Conservation (phyloP, 2,888 invertebrate species). For the Syrista parreyssii region DNA sequence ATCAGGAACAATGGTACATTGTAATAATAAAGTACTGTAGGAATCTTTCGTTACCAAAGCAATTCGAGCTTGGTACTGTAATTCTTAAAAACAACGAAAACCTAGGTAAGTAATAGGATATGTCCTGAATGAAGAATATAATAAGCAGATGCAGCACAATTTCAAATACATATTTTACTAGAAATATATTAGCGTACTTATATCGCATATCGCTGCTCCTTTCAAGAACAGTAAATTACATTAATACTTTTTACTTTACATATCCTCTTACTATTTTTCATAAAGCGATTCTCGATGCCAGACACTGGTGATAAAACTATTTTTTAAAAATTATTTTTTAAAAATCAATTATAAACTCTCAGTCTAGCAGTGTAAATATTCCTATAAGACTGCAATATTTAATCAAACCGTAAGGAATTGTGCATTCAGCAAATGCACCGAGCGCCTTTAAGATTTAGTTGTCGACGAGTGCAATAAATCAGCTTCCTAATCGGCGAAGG, state of each 20-base stretch:
- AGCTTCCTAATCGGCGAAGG: slow-evolving; percentile 24
- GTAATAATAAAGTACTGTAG: not conserved
- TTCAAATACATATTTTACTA: not conserved
- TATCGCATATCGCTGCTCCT: not conserved
- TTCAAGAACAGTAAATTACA: not conserved
- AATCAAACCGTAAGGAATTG: not conserved
- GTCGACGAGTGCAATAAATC: slow-evolving; percentile 14
- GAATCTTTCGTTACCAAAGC: not conserved
- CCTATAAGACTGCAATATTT: not conserved
- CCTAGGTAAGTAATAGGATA: not conserved
- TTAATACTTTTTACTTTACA: not conserved
- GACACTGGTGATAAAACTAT: not conserved
- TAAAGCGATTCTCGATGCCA: not conserved
- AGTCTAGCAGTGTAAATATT: not conserved
- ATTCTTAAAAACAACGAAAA: not conserved
- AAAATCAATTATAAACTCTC: not conserved
- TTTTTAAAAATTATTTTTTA: not conserved
- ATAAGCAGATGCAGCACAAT: not conserved
- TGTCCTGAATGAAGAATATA: not conserved
- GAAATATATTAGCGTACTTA: not conserved
- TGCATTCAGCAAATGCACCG: not conserved
- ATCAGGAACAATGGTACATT: not conserved
- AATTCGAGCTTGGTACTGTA: not conserved
- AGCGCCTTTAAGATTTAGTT: not conserved
- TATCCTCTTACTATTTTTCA: not conserved